These are phyloP conservation scores for Anabacerthia variegaticeps DNA, from an alignment of 2,797 vertebrate genomes.

Conservation along the genomic window DNA sequence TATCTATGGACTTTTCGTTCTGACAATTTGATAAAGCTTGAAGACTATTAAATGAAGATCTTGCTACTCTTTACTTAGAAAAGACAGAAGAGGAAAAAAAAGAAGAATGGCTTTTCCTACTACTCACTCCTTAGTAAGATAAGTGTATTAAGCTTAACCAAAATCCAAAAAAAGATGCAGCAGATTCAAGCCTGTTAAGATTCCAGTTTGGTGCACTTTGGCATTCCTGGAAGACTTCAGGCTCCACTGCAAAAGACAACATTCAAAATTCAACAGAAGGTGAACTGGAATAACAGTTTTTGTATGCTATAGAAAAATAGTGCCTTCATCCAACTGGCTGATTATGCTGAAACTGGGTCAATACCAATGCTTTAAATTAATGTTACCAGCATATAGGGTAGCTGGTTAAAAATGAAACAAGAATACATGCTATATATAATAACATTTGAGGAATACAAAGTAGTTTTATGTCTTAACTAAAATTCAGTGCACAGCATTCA, in stretches of 20 bases:
- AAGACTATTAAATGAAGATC: neutral
- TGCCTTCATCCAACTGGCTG: neutral
- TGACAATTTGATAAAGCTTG: neutral
- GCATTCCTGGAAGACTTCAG: neutral
- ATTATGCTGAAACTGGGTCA: neutral
- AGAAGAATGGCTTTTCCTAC: neutral
- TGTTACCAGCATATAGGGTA: neutral
- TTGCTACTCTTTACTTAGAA: neutral
- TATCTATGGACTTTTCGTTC: neutral
- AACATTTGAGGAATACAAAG: neutral
- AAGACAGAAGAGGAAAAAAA: fast-evolving
- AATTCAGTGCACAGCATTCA: neutral
- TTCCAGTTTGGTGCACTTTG: neutral
- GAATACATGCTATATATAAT: neutral
- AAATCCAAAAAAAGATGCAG: neutral
- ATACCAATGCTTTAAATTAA: neutral
- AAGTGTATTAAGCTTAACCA: neutral
- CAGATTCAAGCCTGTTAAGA: neutral
- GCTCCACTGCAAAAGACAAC: neutral
- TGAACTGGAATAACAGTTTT: neutral
- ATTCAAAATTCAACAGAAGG: neutral
- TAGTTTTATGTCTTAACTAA: neutral
- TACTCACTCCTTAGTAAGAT: neutral
- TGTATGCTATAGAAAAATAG: neutral
- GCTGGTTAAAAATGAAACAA: neutral